Percentiles rank a stretch among this genome's conserved stretches.
These are phyloP conservation scores for Ameiurus melas DNA, from an alignment of 2,113 vertebrate species.

Conservation along the genomic window DNA sequence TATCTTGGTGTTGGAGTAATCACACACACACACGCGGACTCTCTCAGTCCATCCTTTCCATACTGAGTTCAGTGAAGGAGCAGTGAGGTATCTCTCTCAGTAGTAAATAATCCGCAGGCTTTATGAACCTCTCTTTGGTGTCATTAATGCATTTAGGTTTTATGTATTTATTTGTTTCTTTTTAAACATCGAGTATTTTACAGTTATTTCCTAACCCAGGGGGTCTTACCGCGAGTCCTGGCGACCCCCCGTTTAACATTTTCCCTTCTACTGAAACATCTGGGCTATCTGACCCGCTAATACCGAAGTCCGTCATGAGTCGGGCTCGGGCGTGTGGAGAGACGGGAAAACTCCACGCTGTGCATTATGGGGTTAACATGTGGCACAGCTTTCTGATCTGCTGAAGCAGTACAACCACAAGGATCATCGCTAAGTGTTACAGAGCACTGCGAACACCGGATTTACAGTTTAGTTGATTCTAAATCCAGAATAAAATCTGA, in stretches of 20 bases:
- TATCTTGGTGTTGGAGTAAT: not conserved
- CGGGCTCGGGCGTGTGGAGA: not conserved
- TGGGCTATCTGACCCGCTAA: not conserved
- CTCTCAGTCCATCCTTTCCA: not conserved
- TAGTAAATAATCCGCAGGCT: not conserved
- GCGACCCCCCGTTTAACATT: not conserved
- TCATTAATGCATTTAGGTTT: not conserved
- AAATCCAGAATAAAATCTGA: not conserved
- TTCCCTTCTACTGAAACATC: not conserved
- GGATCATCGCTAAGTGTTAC: not conserved
- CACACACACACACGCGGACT: too few species aligned
- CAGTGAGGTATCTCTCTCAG: not conserved
- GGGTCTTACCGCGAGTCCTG: not conserved
- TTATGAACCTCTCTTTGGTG: not conserved
- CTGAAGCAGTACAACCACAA: too few species aligned
- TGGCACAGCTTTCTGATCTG: not conserved
- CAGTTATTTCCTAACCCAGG: not conserved
- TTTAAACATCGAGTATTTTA: not conserved
- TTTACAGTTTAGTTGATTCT: not conserved
- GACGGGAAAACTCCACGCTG: not conserved
- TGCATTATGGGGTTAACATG: not conserved
- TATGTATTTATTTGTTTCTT: too few species aligned
- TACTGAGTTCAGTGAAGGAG: constrained; percentile 9
- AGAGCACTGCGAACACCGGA: not conserved
- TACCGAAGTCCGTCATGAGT: not conserved